phyloP scores from a whole-genome alignment of 1,140 invertebrate species.

The Mercenaria mercenaria region DNA sequence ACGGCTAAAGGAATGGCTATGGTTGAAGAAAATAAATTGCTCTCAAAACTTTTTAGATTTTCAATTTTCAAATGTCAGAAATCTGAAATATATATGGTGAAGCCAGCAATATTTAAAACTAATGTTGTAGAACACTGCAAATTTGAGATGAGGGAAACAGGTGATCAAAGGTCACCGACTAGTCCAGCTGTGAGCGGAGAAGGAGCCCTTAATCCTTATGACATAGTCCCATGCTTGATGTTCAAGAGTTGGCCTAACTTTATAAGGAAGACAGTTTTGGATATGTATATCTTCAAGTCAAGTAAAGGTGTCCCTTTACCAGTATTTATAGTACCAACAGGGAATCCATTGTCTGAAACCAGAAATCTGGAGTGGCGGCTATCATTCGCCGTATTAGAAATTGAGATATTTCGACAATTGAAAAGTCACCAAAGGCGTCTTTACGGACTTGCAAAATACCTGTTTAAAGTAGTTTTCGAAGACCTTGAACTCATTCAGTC shows the following conservation, averaged over 20 bases:
- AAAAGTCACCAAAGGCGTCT: not conserved
- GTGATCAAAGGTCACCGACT: not conserved
- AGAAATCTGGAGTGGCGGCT: not conserved
- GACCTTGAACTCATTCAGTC: not conserved
- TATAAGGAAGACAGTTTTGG: not conserved
- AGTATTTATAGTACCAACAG: not conserved
- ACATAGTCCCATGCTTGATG: not conserved
- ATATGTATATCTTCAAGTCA: not conserved
- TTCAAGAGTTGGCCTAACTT: not conserved
- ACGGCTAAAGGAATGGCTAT: not conserved
- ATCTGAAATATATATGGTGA: not conserved
- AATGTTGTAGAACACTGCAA: conserved; percentile 8
- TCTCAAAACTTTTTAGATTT: not conserved
- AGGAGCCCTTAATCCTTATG: not conserved
- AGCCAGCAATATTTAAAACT: not conserved
- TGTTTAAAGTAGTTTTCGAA: conserved; percentile 17
- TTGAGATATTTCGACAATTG: not conserved
- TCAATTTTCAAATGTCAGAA: not conserved
- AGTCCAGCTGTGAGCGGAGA: conserved; percentile 1
- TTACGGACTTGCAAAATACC: conserved; percentile 6
- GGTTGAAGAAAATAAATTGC: not conserved
- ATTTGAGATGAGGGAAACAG: not conserved
- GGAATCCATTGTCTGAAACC: not conserved
- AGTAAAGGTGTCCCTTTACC: not conserved
- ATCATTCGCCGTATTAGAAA: not conserved